Evolutionary conservation across 2,797 vertebrate species (phyloP), one percentile per base, ranked within the genome.

Genomic region (Lacerta bilineata): DNA sequence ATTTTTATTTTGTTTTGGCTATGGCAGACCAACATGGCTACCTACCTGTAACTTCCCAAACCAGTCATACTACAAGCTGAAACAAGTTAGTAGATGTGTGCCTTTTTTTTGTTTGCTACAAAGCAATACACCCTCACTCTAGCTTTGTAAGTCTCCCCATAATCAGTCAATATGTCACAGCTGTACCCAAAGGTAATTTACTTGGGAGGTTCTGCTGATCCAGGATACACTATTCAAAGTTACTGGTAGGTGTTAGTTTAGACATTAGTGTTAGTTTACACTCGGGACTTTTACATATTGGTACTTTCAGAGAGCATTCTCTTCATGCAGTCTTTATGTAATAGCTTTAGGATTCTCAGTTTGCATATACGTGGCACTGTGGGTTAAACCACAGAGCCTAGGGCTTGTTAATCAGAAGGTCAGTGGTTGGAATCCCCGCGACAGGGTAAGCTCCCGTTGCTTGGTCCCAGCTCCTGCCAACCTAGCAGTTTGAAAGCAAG

Each of bases 41-140:
- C 33, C 33, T 33, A 33, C 33, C 33, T 33, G 33, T 33, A 33
- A 33, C 29, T 18, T 50, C 71, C 5, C 29, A 72, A 29, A n/a
- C 66, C 18, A 46, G 81, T 83, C 39, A 69, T 71, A 18, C 66
- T 72, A 84, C 83, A 84, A 72, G n/a, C 59, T 74, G 71, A 59
- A 84, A 1, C 46, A 74, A 55, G 33, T 59, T 72, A 39, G 59
- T 72, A 39, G 79, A 64, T 3, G 11, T 84, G 33, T 10, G n/a
- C n/a, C 61, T 29, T 71, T 23, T 79, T 72, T 33, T 33, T 71
- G 66, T 55, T 55, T 55, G 50, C 20, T 10, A 72, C n/a, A 46
- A 84, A 59, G 11, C 5, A 55, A 55, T 39, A 84, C 68, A 72
- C 69, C 82, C n/a, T 55, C 50, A 4, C 13, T 55, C 50, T 55